Percentiles rank a stretch among this genome's conserved stretches.
phyloP scores from a whole-genome alignment of 2,113 vertebrate genomes.

The Barnardius zonarius region DNA sequence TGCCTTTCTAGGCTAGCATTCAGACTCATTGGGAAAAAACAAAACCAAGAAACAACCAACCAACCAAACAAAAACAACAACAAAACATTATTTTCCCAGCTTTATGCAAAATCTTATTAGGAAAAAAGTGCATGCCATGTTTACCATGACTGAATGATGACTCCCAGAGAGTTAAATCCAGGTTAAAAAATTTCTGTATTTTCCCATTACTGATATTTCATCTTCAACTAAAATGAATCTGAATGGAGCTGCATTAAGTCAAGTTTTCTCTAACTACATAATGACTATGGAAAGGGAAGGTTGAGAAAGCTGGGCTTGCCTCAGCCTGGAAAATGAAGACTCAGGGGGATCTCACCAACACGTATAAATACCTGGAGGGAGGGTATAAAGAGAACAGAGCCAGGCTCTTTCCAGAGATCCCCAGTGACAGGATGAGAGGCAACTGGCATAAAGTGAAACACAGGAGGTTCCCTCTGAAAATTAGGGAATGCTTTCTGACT shows the following conservation, averaged over 20 bases:
- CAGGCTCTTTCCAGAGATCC: not conserved
- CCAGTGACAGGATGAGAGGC: not conserved
- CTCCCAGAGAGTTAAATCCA: not conserved
- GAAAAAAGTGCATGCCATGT: not conserved
- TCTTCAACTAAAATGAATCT: not conserved
- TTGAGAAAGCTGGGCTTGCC: not conserved
- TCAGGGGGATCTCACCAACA: not conserved
- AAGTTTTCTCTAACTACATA: not conserved
- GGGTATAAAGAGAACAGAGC: not conserved
- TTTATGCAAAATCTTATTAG: not conserved
- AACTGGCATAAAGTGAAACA: rapidly evolving
- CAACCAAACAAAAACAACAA: not conserved
- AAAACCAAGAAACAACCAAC: not conserved
- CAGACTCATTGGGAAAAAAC: not conserved
- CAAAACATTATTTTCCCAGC: not conserved
- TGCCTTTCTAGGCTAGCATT: not conserved
- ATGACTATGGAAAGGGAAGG: not conserved
- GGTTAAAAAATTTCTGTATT: not conserved
- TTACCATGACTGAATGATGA: not conserved
- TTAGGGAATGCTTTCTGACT: not conserved
- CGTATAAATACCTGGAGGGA: not conserved
- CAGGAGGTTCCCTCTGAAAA: not conserved
- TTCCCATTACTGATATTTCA: not conserved
- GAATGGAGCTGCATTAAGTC: not conserved
- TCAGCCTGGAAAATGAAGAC: not conserved